Conservation (phyloP, 1,140 invertebrate genomes). For the Wasmannia auropunctata region DNA sequence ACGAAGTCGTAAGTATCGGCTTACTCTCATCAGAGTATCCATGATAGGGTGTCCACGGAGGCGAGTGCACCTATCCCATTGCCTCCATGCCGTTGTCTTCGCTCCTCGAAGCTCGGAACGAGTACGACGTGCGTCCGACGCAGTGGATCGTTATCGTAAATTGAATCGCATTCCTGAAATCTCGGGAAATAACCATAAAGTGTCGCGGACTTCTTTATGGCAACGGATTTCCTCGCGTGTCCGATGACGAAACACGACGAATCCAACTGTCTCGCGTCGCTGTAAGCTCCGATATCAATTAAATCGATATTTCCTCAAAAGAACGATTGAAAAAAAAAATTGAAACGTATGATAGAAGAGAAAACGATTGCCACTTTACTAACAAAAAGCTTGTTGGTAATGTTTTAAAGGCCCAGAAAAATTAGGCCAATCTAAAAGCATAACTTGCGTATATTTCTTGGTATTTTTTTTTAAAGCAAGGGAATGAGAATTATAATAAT, state of each 20-base stretch:
- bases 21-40: constrained; percentile 10
- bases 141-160: constrained; percentile 74
- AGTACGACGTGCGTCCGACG: constrained; percentile 3
- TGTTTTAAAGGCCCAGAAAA: background rate
- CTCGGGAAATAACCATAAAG: constrained; percentile 67
- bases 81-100: constrained; percentile 32
- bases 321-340: background rate
- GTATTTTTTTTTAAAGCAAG: background rate
- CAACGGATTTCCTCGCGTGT: background rate
- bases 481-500: background rate
- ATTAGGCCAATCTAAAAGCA: background rate
- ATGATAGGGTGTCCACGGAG: background rate
- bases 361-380: background rate
- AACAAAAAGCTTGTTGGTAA: background rate
- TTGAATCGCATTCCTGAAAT: constrained; percentile 77
- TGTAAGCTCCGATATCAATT: background rate
- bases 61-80: background rate
- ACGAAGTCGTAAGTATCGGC: background rate
- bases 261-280: background rate
- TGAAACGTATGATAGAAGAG: background rate
- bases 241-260: background rate
- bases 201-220: constrained; percentile 28
- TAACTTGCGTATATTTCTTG: background rate
- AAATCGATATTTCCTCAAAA: background rate
- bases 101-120: background rate